A percentile compares a stretch with the other conserved stretches of the same genome.
phyloP scores from a whole-genome alignment of 1,140 invertebrate genomes.

The Manduca sexta region DNA sequence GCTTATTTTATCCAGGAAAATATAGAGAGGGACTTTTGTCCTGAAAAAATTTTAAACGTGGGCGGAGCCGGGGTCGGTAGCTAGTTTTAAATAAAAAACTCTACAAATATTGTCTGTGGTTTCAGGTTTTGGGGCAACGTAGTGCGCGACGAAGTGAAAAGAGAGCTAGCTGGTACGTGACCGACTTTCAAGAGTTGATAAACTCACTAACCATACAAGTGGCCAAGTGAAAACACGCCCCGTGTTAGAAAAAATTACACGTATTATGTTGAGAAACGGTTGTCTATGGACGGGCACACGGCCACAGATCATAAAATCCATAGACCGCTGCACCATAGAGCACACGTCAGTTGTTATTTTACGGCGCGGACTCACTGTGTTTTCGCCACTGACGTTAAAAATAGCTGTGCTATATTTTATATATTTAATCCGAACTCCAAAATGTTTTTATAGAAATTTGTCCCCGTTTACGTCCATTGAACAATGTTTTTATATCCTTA shows the following conservation, averaged over 20 bases:
- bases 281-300: conserved; percentile 17
- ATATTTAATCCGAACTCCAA: neutral
- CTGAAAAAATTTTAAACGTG: too few species aligned
- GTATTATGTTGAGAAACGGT: too few species aligned
- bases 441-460: neutral
- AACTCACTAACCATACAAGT: conserved; percentile 59
- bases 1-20: too few species aligned
- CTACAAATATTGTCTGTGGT: conserved; percentile 19
- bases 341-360: too few species aligned
- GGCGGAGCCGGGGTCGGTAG: too few species aligned
- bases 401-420: neutral
- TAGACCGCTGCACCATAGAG: neutral
- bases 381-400: too few species aligned
- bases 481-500: too few species aligned
- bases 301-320: neutral
- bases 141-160: conserved; percentile 88
- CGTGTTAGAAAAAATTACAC: conserved; percentile 8
- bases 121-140: conserved; percentile 97
- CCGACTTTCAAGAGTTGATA: conserved; percentile 89
- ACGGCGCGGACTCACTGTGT: too few species aligned
- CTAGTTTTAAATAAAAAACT: neutral
- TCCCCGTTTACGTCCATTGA: neutral
- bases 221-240: conserved; percentile 40
- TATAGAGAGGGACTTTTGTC: too few species aligned
- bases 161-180: conserved; percentile 91